Evolutionary conservation across 2,113 vertebrate species (phyloP), one percentile per base, ranked within the genome.

Genomic region (Thymallus thymallus): DNA sequence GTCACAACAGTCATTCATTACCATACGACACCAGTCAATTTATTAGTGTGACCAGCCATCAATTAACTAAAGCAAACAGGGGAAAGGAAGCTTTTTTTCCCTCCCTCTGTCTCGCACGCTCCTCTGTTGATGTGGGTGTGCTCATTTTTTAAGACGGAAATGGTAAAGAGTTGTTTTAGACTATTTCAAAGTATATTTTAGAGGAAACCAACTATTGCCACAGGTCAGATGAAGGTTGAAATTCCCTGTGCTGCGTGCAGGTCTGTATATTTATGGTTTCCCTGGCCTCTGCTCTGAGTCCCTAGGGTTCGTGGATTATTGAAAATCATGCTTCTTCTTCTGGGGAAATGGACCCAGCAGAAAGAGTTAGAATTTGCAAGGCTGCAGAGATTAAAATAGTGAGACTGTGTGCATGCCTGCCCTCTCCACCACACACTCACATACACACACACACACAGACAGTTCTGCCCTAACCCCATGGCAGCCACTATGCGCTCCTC

Each of bases 221-320:
- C 24, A 62, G 16, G 29, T 68, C 30, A 73, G 26, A 26, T 46
- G 10, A 73, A 24, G 72, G 76, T 78, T 88, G 80, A 82, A 87
- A 88, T 81, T 80, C 83, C 79, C 82, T 87, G 77, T 81, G 89
- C 82, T 82, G 77, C 81, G 10, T 58, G 24, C 20, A 14, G 26
- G 69, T 77, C 79, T 71, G 84, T 90, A 88, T 90, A 90, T 89
- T 91, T 88, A 90, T 89, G 75, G 81, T 86, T 87, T 80, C 69
- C 64, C 71, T 79, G 80, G 51, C 16, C 7, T 22, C 22, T 6
- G 56, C n/a, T n/a, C n/a, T n/a, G 35, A 73, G 56, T 63, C 78
- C 75, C 69, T 76, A 12, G 0, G 64, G 85, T 79, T 58, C 23
- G 73, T 76, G 67, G 26, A 16, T 18, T 18, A 84, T 80, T 80